Conservation (phyloP, 2,113 vertebrate genomes). For the Cryptomyrus ogoouensis region DNA sequence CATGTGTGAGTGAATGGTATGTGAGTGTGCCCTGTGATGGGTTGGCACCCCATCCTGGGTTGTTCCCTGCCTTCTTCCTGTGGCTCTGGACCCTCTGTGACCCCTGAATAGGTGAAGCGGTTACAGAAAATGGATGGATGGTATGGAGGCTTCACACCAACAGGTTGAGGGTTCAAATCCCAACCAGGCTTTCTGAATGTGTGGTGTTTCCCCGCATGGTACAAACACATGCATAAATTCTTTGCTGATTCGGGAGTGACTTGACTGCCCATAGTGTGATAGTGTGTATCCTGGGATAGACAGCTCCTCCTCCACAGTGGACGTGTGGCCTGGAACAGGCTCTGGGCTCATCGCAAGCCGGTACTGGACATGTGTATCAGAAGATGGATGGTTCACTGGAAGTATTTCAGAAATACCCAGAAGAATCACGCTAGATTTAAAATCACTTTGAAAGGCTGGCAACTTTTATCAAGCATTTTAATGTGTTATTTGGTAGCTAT, state of each 20-base stretch:
- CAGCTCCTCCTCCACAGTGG: not conserved
- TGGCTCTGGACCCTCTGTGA: not conserved
- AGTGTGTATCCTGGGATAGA: not conserved
- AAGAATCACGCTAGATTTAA: not conserved
- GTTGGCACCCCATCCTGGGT: not conserved
- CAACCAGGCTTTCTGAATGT: not conserved
- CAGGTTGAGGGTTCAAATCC: not conserved
- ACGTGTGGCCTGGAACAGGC: too few species aligned
- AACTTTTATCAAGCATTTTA: not conserved
- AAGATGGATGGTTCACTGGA: not conserved
- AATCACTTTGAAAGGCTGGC: not conserved
- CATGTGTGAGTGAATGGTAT: too few species aligned
- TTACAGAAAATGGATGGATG: too few species aligned
- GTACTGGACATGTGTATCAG: not conserved
- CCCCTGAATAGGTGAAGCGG: too few species aligned
- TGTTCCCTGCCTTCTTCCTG: not conserved
- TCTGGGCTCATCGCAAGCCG: not conserved
- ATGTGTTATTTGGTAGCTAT: not conserved
- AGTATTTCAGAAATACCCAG: not conserved
- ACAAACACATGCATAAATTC: not conserved
- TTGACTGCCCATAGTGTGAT: not conserved
- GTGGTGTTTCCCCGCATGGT: not conserved
- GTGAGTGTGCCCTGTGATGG: not conserved
- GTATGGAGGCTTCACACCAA: not conserved
- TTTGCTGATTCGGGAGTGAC: not conserved